Conservation (phyloP, 2,113 vertebrate genomes). For the Planiliza haematocheilus region DNA sequence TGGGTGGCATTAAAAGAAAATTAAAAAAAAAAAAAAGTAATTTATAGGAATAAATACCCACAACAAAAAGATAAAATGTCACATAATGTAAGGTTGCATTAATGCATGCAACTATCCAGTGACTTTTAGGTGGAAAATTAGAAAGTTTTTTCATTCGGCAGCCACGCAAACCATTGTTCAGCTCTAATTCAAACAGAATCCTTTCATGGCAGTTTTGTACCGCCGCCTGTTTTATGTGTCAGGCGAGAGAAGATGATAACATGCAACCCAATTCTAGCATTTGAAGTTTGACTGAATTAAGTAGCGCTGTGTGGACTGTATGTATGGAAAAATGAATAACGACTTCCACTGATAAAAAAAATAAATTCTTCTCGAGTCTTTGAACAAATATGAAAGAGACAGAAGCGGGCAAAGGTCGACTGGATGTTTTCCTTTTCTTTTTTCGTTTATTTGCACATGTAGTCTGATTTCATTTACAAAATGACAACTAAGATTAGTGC, state of each 20-base stretch:
- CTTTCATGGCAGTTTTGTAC: not conserved
- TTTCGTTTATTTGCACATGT: not conserved
- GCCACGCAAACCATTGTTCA: not conserved
- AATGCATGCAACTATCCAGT: no score
- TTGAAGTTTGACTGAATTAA: constrained; percentile 9
- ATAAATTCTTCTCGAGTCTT: not conserved
- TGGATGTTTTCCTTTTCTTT: not conserved
- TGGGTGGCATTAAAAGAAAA: not conserved
- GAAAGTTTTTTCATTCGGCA: no score
- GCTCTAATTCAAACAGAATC: not conserved
- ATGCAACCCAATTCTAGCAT: not conserved
- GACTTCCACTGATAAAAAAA: constrained; percentile 18
- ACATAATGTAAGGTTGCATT: no score
- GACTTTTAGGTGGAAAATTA: no score
- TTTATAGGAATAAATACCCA: not conserved
- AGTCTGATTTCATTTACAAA: not conserved
- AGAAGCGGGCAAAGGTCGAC: not conserved
- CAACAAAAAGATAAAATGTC: no score
- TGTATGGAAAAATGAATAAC: constrained; percentile 12
- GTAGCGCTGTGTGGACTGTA: no score
- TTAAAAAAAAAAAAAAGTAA: no score
- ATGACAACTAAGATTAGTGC: not conserved
- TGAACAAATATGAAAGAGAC: not conserved
- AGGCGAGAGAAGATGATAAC: not conserved
- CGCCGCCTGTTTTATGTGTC: not conserved